Evolutionary conservation across 1,140 invertebrate genomes (phyloP).

Genomic region (Conus betulinus): DNA sequence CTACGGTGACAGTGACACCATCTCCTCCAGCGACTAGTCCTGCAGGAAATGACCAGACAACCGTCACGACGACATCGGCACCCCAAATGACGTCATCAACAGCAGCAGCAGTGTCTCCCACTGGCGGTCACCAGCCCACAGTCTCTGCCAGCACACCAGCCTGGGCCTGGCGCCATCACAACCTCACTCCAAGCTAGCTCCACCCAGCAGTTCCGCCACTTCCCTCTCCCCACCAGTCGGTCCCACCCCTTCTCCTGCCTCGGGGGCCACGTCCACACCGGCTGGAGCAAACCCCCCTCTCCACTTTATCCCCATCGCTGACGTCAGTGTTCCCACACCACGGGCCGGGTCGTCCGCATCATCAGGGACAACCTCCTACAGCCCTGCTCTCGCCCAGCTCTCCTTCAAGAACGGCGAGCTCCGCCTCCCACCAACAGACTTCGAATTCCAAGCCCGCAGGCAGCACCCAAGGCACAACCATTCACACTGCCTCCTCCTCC

Average conservation of each 20-base stretch:
- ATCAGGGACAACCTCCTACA: too few species aligned
- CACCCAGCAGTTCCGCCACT: neutral
- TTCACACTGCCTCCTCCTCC: neutral
- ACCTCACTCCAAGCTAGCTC: conserved; percentile 22
- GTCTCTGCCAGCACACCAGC: neutral
- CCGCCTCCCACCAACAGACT: neutral
- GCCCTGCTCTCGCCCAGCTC: conserved; percentile 22
- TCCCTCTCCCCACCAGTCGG: too few species aligned
- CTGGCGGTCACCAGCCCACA: neutral
- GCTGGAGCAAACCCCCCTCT: too few species aligned
- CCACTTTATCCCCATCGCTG: conserved; percentile 23
- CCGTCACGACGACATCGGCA: neutral
- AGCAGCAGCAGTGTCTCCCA: conserved; percentile 17
- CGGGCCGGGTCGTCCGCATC: too few species aligned
- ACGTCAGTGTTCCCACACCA: conserved; percentile 17
- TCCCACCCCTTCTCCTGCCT: neutral
- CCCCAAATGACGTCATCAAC: neutral
- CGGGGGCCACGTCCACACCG: conserved; percentile 11
- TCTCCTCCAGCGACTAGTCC: neutral
- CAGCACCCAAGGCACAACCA: too few species aligned
- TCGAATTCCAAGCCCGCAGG: too few species aligned
- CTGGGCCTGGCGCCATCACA: neutral
- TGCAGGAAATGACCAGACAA: neutral
- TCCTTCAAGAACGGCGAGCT: conserved; percentile 2
- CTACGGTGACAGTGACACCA: conserved; percentile 36